phyloP scores from a whole-genome alignment of 2,113 vertebrate genomes.

The Haemorhous mexicanus region DNA sequence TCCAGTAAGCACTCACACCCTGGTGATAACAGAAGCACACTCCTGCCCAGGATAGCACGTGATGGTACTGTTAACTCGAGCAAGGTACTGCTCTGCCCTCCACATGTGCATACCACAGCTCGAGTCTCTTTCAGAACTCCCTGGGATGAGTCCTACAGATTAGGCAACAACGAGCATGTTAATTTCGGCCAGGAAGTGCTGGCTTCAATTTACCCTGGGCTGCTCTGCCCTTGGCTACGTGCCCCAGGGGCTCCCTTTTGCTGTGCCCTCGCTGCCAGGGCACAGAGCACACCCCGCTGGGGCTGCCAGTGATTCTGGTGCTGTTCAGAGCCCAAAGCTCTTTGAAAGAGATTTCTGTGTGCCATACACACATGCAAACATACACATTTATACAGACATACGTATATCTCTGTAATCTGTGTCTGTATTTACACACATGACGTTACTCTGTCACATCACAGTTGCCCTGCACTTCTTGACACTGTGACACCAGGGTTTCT shows the following conservation, averaged over 20 bases:
- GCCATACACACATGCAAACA: background rate
- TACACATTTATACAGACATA: background rate
- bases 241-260: background rate
- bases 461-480: background rate
- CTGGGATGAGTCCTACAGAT: background rate
- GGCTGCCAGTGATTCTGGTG: background rate
- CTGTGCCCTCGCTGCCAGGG: fast-evolving
- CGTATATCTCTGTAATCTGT: too few species aligned
- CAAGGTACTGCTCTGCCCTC: background rate
- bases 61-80: background rate
- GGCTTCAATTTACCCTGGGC: background rate
- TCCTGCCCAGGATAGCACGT: background rate
- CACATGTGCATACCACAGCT: fast-evolving
- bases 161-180: background rate
- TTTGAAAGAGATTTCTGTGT: background rate
- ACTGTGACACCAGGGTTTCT: background rate
- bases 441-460: background rate
- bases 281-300: background rate
- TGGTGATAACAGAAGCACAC: background rate
- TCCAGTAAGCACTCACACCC: background rate
- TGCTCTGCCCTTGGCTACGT: background rate
- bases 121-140: background rate
- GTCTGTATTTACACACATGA: fast-evolving
- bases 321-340: background rate
- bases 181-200: background rate